Base-by-base conservation (phyloP, 2,888 invertebrate genomes). In the Rapana venosa region DNA sequence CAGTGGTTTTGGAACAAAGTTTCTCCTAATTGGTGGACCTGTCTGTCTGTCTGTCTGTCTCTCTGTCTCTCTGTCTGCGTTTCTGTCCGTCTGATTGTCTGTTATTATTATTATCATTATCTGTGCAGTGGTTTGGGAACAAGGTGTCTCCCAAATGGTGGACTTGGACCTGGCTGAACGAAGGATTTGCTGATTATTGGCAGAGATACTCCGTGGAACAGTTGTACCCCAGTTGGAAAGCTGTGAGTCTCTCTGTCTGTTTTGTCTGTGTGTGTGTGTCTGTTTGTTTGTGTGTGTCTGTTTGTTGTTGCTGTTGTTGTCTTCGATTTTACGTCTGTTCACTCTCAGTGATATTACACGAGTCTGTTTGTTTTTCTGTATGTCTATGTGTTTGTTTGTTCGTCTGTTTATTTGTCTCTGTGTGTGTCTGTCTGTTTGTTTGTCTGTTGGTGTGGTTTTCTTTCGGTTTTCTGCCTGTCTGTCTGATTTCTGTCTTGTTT, bases 11-110 rank as follows among this genome's bases (percentile, higher is more conserved):
- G 47, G 47, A 95, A 96, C 92, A 92, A 96, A 97, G 98, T 98
- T 0, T 98, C 98, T 17, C 98, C 98, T 97, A 97, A 97, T 92
- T 98, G 98, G 98, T 98, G 98, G 98, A 97, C 98, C 0, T 98
- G 98, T n/a, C n/a, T n/a, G n/a, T n/a, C n/a, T n/a, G n/a, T n/a
- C n/a, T n/a, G n/a, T n/a, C n/a, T n/a, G n/a, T n/a, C n/a, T n/a
- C n/a, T n/a, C n/a, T 58, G 58, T 58, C n/a, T n/a, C n/a, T n/a
- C n/a, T 58, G 58, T 58, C n/a, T n/a, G n/a, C n/a, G n/a, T n/a
- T n/a, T n/a, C n/a, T n/a, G n/a, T n/a, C n/a, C n/a, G n/a, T n/a
- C n/a, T n/a, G n/a, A n/a, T n/a, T 58, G 58, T 58, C 15, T 15
- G 15, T 58, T 8, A 58, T 58, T 8, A 58, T 58, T 8, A 58